Evolutionary conservation across 2,888 invertebrate genomes (phyloP).

Genomic region (Colostygia pectinataria): DNA sequence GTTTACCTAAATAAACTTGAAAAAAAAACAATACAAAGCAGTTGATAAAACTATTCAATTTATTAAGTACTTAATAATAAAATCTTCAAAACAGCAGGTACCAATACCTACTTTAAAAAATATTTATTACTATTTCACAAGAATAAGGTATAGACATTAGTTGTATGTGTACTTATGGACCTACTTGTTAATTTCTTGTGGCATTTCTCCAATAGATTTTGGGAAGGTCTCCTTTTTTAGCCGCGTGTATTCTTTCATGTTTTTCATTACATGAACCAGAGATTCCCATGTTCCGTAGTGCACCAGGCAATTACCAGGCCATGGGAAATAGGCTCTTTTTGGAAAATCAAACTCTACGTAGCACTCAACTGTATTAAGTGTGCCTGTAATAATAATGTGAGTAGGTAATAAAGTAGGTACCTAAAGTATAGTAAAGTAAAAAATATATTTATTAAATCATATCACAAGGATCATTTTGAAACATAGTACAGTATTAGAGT

Average conservation of each 20-base stretch:
- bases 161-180: not conserved
- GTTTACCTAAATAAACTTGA: too few species aligned
- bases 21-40: too few species aligned
- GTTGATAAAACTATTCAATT: too few species aligned
- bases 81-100: too few species aligned
- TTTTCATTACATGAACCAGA: slow-evolving; percentile 48
- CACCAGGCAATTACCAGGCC: slow-evolving; percentile 45
- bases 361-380: slow-evolving; percentile 50
- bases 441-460: too few species aligned
- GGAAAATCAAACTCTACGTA: slow-evolving; percentile 52
- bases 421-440: too few species aligned
- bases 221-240: slow-evolving; percentile 48
- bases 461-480: too few species aligned
- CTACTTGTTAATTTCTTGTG: slow-evolving; percentile 49
- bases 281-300: slow-evolving; percentile 63
- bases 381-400: slow-evolving; percentile 39
- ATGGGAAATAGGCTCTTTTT: slow-evolving; percentile 49
- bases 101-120: too few species aligned
- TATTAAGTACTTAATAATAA: too few species aligned
- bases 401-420: not conserved
- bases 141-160: too few species aligned
- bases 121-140: too few species aligned
- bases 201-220: slow-evolving; percentile 32
- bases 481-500: too few species aligned
- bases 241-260: slow-evolving; percentile 41